phyloP scores from a whole-genome alignment of 1,140 invertebrate genomes.

The Anastatus disparis region DNA sequence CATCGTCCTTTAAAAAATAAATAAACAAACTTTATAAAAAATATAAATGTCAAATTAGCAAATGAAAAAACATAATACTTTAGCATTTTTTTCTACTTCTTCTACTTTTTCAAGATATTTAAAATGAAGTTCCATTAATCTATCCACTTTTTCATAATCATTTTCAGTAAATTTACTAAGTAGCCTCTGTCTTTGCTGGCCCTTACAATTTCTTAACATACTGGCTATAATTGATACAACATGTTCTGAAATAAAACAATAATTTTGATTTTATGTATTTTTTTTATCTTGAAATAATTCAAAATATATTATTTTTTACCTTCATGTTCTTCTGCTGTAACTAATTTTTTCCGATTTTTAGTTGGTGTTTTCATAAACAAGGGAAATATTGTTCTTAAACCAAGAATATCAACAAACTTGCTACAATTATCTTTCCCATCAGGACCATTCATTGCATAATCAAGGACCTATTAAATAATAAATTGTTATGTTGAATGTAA shows the following conservation, averaged over 20 bases:
- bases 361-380: constrained; percentile 99
- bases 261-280: constrained; percentile 21
- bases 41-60: background rate
- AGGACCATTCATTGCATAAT: constrained; percentile 93
- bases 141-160: constrained; percentile 98
- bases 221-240: constrained; percentile 94
- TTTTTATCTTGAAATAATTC: background rate
- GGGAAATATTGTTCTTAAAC: constrained; percentile 95
- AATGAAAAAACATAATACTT: constrained; percentile 46
- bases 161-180: constrained; percentile 98
- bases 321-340: constrained; percentile 92
- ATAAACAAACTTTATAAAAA: constrained; percentile 8
- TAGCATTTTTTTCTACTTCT: constrained; percentile 78
- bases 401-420: constrained; percentile 98
- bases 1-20: constrained; percentile 67
- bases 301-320: constrained; percentile 65
- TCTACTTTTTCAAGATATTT: constrained; percentile 97
- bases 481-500: background rate
- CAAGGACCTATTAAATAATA: constrained; percentile 71
- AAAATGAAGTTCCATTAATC: constrained; percentile 95
- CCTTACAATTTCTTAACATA: constrained; percentile 91
- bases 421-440: constrained; percentile 96
- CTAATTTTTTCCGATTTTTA: constrained; percentile 83
- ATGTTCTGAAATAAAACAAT: constrained; percentile 77
- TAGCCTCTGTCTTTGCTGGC: constrained; percentile 88